Conservation (phyloP, 2,113 vertebrate species). For the Osmerus eperlanus region DNA sequence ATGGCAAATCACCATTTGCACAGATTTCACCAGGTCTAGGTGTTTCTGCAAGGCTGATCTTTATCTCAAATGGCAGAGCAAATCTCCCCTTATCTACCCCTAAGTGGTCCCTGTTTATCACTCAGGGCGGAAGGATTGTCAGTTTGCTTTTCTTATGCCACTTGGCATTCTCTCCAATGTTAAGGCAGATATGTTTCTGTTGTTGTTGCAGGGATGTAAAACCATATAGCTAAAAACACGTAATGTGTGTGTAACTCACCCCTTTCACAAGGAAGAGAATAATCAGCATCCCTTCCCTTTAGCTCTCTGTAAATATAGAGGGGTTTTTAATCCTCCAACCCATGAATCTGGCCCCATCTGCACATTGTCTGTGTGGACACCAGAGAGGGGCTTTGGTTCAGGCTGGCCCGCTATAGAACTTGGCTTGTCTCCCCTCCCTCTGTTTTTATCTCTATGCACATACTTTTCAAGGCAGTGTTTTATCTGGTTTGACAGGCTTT, state of each 20-base stretch:
- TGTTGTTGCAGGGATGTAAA: slow-evolving; percentile 33
- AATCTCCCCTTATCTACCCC: slow-evolving; percentile 65
- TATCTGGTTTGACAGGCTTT: slow-evolving; percentile 74
- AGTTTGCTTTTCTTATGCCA: slow-evolving; percentile 33
- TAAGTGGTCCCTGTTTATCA: slow-evolving; percentile 70
- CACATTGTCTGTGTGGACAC: slow-evolving; percentile 59
- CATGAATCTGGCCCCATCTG: slow-evolving; percentile 60
- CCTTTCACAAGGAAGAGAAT: slow-evolving; percentile 28
- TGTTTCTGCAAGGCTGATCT: slow-evolving; percentile 63
- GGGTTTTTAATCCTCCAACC: slow-evolving; percentile 58
- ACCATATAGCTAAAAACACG: too few species aligned
- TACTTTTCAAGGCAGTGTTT: slow-evolving; percentile 76
- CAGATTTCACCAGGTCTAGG: slow-evolving; percentile 66
- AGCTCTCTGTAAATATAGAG: slow-evolving; percentile 56
- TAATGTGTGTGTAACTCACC: neutral
- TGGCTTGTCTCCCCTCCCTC: slow-evolving; percentile 60
- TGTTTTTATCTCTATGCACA: slow-evolving; percentile 73
- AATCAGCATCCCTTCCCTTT: slow-evolving; percentile 31
- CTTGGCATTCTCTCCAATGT: slow-evolving; percentile 25
- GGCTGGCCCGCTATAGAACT: slow-evolving; percentile 64
- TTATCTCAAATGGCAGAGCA: slow-evolving; percentile 66
- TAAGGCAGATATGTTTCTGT: slow-evolving; percentile 2
- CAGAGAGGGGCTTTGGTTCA: slow-evolving; percentile 52
- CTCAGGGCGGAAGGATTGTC: slow-evolving; percentile 62
- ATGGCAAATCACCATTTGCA: slow-evolving; percentile 60